Base-by-base conservation (phyloP, 2,888 invertebrate genomes). In the Pollenia angustigena region DNA sequence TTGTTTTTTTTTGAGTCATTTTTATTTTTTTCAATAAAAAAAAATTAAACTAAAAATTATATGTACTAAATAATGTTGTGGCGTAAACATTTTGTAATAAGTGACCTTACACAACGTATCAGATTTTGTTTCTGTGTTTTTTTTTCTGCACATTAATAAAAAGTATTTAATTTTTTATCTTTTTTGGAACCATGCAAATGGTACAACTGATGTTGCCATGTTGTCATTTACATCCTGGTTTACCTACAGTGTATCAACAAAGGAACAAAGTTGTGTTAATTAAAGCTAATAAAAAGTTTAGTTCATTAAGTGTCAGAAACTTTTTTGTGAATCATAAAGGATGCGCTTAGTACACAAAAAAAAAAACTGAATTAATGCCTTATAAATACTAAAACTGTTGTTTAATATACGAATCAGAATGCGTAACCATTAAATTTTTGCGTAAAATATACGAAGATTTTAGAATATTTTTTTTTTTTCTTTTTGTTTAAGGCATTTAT, bases 91-190 rank as follows among this genome's bases (percentile, higher is more conserved):
- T 10, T n/a, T 50, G 58, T 16, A 50, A 72, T 52, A 79, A 79
- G 66, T 84, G 84, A 84, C 84, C 84, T 84, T 79, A 72, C 50
- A 58, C 60, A 74, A 79, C 54, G 74, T 79, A 84, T 79, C 84
- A 84, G 66, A 84, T 79, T 79, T 42, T 68, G 42, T 54, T 46
- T 62, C n/a, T 54, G 23, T 44, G 32, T 23, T 58, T 6, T 68
- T 48, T 10, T 8, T 9, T 76, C 12, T 44, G 40, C 42, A 50
- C 14, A 71, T 62, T 62, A 74, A 74, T 74, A 66, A 81, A 81
- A 74, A 12, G 56, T 74, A 74, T 74, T 76, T 71, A 82, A 54
- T 69, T 76, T 32, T 81, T 82, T 82, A 82, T 82, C 82, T 62
- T 62, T 82, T 69, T 76, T 82, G 82, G 82, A 76, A 82, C 69